Base-by-base conservation (phyloP, 1,140 invertebrate genomes). In the Charaxes varanes region DNA sequence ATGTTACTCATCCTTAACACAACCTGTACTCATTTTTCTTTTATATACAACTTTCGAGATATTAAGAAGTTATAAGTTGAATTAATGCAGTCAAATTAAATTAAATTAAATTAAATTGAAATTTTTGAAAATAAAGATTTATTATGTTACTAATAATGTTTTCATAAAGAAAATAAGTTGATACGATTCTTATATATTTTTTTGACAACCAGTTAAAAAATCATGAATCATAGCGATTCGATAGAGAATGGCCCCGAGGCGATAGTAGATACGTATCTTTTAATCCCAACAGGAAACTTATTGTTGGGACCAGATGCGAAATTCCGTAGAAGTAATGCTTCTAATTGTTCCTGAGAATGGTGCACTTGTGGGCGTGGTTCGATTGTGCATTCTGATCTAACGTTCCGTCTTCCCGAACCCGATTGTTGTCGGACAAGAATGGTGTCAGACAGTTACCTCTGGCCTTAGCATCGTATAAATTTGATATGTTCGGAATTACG, bases 261-360 rank as follows among this genome's bases (percentile, higher is more conserved):
- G 59, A 78, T 58, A 68, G 49, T 36, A 73, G 69, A 78, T 73
- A 53, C 58, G 63, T 69, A 70, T 79, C 71, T 71, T 37, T 41
- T 79, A 80, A 79, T 76, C 72, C 76, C 65, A 61, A 83, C 79
- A 83, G 79, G 79, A 83, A 83, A 53, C 45, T 62, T 54, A 65
- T 83, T 83, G 79, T 83, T 32, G 56, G 48, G 41, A 54, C 62
- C 76, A 83, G 79, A 83, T 83, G 79, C 74, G 76, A 80, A 83
- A 83, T 80, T 73, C 79, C 73, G 56, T 27, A 44, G 44, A 49
- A 41, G 53, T 58, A 52, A 44, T 32, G 35, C 44, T 47, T 45
- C 42, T 51, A 50, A 53, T 63, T 63, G 60, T 63, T 52, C 30
- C 23, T 36, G 3, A 48, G 40, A 62, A 64, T 58, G 56, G 48